Percentiles rank a stretch among this genome's conserved stretches.
Evolutionary conservation across 1,140 invertebrate genomes (phyloP).

Genomic region (Drosophila virilis): DNA sequence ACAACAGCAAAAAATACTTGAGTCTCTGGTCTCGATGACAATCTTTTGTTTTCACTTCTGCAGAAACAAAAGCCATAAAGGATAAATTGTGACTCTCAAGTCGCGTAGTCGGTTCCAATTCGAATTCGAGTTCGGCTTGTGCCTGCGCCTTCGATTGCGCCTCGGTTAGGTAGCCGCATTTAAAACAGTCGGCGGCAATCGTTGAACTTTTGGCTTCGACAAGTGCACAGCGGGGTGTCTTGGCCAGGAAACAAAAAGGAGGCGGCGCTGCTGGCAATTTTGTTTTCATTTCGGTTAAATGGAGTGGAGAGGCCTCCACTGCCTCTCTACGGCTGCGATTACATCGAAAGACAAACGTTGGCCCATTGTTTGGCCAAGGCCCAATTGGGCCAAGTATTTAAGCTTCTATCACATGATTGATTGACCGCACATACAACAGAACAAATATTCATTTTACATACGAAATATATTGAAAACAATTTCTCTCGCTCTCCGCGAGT

Average conservation of each 20-base stretch:
- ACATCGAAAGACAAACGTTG: conserved; percentile 32
- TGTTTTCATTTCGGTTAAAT: conserved; percentile 71
- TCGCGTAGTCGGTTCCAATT: conserved; percentile 8
- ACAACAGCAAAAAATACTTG: background rate
- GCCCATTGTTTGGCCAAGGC: conserved; percentile 61
- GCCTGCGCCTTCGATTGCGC: conserved; percentile 4
- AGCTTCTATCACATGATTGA: conserved; percentile 72
- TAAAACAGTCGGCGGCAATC: conserved; percentile 50
- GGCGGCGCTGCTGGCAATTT: conserved; percentile 57
- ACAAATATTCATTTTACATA: conserved; percentile 59
- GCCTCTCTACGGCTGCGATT: background rate
- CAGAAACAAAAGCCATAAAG: conserved; percentile 80
- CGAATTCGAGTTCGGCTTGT: conserved; percentile 14
- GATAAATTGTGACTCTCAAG: conserved; percentile 66
- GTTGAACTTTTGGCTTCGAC: conserved; percentile 81
- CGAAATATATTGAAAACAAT: conserved; percentile 46
- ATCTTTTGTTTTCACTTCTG: conserved; percentile 84
- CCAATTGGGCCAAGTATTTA: conserved; percentile 67
- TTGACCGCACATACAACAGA: conserved; percentile 51
- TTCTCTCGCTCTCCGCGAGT: conserved; percentile 53
- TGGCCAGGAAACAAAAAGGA: conserved; percentile 46
- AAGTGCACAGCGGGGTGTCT: conserved; percentile 80
- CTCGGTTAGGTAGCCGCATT: conserved; percentile 65
- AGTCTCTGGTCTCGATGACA: conserved; percentile 59
- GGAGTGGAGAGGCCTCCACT: conserved; percentile 32